Evolutionary conservation across 2,888 invertebrate genomes (phyloP).

Genomic region (Parapristionchus giblindavisi): DNA sequence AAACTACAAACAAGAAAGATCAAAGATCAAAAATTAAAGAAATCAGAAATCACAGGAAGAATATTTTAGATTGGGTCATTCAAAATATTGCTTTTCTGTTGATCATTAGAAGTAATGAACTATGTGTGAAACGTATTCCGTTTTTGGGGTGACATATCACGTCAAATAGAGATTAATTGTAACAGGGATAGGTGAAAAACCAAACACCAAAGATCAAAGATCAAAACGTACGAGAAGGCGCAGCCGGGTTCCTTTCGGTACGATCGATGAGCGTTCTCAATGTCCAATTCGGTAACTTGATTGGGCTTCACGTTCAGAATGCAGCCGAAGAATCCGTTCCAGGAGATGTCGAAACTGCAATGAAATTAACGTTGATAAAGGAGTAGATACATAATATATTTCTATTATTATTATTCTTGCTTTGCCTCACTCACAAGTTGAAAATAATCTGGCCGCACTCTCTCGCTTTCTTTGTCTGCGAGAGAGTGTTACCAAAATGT

Average conservation of each 20-base stretch:
- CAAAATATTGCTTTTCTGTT: too few species aligned
- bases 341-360: conserved; percentile 50
- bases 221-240: conserved; percentile 41
- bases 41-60: too few species aligned
- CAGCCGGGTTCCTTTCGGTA: conserved; percentile 64
- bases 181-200: too few species aligned
- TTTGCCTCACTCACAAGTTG: not conserved
- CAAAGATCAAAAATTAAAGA: too few species aligned
- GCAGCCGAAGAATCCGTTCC: conserved; percentile 69
- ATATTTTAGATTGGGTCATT: too few species aligned
- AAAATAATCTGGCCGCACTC: not conserved
- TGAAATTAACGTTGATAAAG: not conserved
- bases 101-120: too few species aligned
- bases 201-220: conserved; percentile 8
- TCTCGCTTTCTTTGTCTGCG: too few species aligned
- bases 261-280: conserved; percentile 61
- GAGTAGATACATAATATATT: not conserved
- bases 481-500: too few species aligned
- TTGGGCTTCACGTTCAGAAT: conserved; percentile 64
- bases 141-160: not conserved
- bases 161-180: not conserved
- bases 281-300: conserved; percentile 65
- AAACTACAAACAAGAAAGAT: not conserved
- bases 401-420: not conserved
- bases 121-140: not conserved